Evolutionary conservation across 2,113 vertebrate genomes (phyloP).

Genomic region (Lucifuga dentata): DNA sequence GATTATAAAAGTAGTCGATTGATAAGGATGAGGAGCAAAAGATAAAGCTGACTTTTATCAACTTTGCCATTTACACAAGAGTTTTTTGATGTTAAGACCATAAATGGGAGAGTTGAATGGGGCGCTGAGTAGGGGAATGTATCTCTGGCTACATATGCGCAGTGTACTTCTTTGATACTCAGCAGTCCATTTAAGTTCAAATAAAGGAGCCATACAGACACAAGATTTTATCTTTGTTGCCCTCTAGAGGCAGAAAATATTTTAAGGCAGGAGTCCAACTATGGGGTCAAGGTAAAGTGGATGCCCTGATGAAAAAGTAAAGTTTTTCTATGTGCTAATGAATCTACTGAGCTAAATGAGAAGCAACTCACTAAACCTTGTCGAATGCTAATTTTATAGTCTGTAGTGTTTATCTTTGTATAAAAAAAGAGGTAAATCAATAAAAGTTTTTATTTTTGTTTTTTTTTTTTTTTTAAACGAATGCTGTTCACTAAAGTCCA

Average conservation of each 20-base stretch:
- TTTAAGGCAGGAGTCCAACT: too few species aligned
- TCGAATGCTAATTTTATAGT: conserved; percentile 25
- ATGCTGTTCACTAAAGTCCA: conserved; percentile 15
- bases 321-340: neutral
- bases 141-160: neutral
- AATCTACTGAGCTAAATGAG: conserved; percentile 20
- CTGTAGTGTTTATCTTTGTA: conserved; percentile 4
- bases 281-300: neutral
- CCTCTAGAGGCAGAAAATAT: conserved; percentile 39
- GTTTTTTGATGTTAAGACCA: too few species aligned
- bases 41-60: too few species aligned
- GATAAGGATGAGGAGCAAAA: too few species aligned
- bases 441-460: too few species aligned
- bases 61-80: too few species aligned
- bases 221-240: conserved; percentile 24
- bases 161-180: too few species aligned
- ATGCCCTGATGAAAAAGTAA: neutral
- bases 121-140: too few species aligned
- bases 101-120: too few species aligned
- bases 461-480: neutral
- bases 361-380: conserved; percentile 9
- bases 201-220: neutral
- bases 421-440: too few species aligned
- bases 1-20: too few species aligned
- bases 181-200: neutral